Evolutionary conservation across 2,113 vertebrate species (phyloP).

Genomic region (Nycticorax nycticorax): DNA sequence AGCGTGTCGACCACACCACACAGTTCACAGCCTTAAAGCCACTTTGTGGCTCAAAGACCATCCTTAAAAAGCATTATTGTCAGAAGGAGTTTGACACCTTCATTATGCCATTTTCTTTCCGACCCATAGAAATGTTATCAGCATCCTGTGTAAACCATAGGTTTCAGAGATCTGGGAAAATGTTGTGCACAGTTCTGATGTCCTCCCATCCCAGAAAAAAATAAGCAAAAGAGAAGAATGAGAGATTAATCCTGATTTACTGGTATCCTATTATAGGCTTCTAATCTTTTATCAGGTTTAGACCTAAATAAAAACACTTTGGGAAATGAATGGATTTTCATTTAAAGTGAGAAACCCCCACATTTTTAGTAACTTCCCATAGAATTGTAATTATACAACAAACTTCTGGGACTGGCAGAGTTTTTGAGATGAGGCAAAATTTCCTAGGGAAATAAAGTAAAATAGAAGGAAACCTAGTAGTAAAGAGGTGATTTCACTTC

Average conservation of each 20-base stretch:
- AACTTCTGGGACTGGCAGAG: background rate
- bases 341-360: background rate
- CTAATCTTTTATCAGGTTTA: background rate
- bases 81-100: background rate
- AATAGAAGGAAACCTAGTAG: slow-evolving; percentile 61
- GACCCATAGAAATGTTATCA: background rate
- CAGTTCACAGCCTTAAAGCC: background rate
- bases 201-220: background rate
- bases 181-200: background rate
- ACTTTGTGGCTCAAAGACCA: background rate
- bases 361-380: background rate
- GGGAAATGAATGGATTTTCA: background rate
- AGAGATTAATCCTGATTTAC: background rate
- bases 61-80: background rate
- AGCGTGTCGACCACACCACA: background rate
- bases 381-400: background rate
- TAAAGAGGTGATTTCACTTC: slow-evolving; percentile 55
- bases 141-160: background rate
- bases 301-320: background rate
- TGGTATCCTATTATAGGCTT: background rate
- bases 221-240: background rate
- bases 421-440: slow-evolving; percentile 29
- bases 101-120: background rate
- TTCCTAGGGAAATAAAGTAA: slow-evolving; percentile 63
- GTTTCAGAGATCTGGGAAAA: background rate